Evolutionary conservation across 2,113 vertebrate species (phyloP), one percentile per base, ranked within the genome.

Genomic region (Tachuris rubrigastra): DNA sequence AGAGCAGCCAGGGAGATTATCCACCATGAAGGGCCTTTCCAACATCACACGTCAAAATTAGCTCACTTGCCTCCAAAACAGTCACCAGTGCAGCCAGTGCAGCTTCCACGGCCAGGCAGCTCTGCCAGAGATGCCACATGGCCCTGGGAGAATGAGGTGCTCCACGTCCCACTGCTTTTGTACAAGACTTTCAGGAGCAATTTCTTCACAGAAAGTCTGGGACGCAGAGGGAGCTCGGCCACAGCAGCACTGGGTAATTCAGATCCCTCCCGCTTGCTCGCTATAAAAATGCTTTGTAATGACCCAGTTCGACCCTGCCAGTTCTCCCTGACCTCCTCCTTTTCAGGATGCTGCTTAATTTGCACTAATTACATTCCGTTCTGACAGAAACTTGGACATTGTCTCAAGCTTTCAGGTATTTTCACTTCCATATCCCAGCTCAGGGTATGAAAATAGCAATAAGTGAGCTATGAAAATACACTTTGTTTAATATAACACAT

Each of bases 331-430:
- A 98, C 98, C 98, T 98, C 97, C 97, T 97, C 87, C 97, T 98
- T 97, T 97, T 97, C 98, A 98, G 97, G 98, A 98, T 98, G 97
- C 98, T 96, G 98, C 98, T 98, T 99, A 99, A 99, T 99, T 99
- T 98, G 98, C 97, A 98, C 98, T 99, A 99, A 99, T 99, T 98
- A 98, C 98, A 99, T 99, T 99, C 98, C 98, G 76, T 93, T 98
- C 98, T 99, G 99, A 99, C 99, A 99, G 98, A 98, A 99, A 98
- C 98, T 98, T 99, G 98, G 99, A 98, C 97, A 95, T 93, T 95
- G 94, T 97, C 92, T 98, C 97, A 81, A 95, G 78, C 68, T 85
- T 91, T 96, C 98, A 98, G 98, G 98, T 98, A 98, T 97, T 97
- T 96, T 95, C 95, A 91, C 83, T 96, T 91, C 92, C 85, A 17